Evolutionary conservation across 2,113 vertebrate genomes (phyloP).

Genomic region (Halcyon malimbica): DNA sequence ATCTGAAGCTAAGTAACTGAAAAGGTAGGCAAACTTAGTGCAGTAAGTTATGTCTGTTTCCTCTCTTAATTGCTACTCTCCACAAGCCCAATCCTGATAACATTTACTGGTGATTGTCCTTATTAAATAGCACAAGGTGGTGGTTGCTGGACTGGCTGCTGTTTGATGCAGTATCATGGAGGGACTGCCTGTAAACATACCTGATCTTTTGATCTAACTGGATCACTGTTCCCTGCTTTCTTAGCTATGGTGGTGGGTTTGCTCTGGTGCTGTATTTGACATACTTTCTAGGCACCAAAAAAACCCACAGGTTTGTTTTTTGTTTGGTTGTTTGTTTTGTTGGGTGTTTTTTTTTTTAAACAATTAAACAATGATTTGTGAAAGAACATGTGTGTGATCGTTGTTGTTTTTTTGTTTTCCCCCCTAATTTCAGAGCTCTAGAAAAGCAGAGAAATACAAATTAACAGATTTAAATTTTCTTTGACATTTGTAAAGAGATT

Average conservation of each 20-base stretch:
- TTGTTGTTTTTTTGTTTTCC: neutral
- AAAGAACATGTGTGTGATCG: neutral
- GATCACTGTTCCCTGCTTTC: neutral
- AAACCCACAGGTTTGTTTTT: neutral
- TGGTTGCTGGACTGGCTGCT: neutral
- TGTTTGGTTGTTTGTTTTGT: neutral
- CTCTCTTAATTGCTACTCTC: neutral
- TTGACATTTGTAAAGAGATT: neutral
- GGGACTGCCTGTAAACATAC: neutral
- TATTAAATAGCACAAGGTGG: neutral
- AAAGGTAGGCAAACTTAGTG: neutral
- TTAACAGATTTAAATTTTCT: neutral
- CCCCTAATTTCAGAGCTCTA: neutral
- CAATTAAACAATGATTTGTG: neutral
- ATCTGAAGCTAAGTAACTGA: neutral
- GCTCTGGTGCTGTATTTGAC: neutral
- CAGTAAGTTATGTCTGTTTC: neutral
- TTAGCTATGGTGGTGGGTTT: neutral
- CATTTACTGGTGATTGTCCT: neutral
- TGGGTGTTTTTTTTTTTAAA: neutral
- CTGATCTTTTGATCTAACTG: neutral
- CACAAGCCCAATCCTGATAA: neutral
- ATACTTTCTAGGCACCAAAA: neutral
- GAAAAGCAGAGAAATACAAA: neutral
- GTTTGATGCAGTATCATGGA: neutral